Evolutionary conservation across 92 coral and sea anemone genomes (phyloP), one percentile per base, ranked within the genome.

Genomic region (Nematostella vectensis): DNA sequence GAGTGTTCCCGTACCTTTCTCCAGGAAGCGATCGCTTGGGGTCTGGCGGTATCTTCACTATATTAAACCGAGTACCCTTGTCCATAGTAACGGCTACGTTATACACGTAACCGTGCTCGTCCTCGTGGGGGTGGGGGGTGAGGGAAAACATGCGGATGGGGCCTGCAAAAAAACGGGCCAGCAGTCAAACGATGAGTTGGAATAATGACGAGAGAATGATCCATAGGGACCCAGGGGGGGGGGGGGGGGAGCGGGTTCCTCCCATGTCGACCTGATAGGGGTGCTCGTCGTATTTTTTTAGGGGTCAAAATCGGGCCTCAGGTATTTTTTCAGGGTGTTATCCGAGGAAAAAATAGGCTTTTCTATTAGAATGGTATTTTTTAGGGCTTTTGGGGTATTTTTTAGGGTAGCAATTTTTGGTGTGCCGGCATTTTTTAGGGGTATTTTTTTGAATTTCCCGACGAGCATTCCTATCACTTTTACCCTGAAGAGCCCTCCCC

Each of bases 41-140:
- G 9, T 81, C 65, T n/a, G 63, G 63, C 3, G 94, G 87, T 2
- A 86, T 74, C 57, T 83, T 85, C 31, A 87, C 65, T 48, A 89
- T 73, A 64, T 89, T 83, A 71, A 79, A 89, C 11, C 75, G 72
- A 2, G 97, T 76, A 13, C 82, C 89, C 31, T 72, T 72, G 18
- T 72, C 82, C 20, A 89, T 70, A 11, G 97, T 85, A 23, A 87
- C 88, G 11, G 85, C 88, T 50, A 89, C 81, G 73, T 85, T 83
- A 36, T 74, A 85, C 22, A 83, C 76, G 31, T 75, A 85, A 3
- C 97, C 97, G 23, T 89, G 77, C 37, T 65, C 83, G 62, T 89
- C 97, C 38, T 81, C 83, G 57, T 89, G 97, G 1, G 97, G 95
- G 24, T 89, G 97, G 0, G 97, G 95, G 53, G 87, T 77, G 65